phyloP scores from a whole-genome alignment of 2,113 vertebrate genomes.

The Pleuronectes platessa region DNA sequence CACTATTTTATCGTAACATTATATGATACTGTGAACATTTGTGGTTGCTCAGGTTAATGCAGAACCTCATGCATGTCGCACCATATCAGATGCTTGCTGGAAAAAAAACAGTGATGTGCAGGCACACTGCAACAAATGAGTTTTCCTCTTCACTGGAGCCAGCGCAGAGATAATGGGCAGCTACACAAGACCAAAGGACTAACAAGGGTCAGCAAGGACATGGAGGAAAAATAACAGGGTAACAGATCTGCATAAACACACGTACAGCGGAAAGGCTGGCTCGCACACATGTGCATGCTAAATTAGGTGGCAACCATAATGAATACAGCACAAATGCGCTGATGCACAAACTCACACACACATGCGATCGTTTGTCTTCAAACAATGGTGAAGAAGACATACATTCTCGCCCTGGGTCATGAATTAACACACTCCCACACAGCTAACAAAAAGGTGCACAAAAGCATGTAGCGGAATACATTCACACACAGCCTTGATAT shows the following conservation, averaged over 20 bases:
- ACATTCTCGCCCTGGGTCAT: slow-evolving; percentile 71
- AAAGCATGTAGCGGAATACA: slow-evolving; percentile 60
- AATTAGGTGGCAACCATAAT: slow-evolving; percentile 57
- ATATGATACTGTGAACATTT: slow-evolving; percentile 32
- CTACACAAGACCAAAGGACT: slow-evolving; percentile 53
- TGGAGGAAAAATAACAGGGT: slow-evolving; percentile 42
- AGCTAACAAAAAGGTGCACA: slow-evolving; percentile 72
- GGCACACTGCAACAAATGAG: slow-evolving; percentile 41
- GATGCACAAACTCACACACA: slow-evolving; percentile 55
- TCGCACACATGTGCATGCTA: slow-evolving; percentile 49
- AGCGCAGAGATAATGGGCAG: slow-evolving; percentile 51
- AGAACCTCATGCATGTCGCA: slow-evolving; percentile 36
- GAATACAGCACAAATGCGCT: slow-evolving; percentile 34
- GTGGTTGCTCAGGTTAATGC: slow-evolving; percentile 30
- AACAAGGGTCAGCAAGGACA: slow-evolving; percentile 71
- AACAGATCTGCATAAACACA: slow-evolving; percentile 60
- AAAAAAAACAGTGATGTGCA: slow-evolving; percentile 35
- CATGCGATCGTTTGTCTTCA: slow-evolving; percentile 60
- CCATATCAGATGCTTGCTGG: slow-evolving; percentile 43
- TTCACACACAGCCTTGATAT: slow-evolving; percentile 64
- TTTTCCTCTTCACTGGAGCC: slow-evolving; percentile 64
- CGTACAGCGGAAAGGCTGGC: slow-evolving; percentile 21
- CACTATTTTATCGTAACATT: slow-evolving; percentile 33
- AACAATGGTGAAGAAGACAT: slow-evolving; percentile 60
- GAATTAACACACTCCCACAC: slow-evolving; percentile 80